Conservation (phyloP, 2,113 vertebrate species). For the Agapornis roseicollis region DNA sequence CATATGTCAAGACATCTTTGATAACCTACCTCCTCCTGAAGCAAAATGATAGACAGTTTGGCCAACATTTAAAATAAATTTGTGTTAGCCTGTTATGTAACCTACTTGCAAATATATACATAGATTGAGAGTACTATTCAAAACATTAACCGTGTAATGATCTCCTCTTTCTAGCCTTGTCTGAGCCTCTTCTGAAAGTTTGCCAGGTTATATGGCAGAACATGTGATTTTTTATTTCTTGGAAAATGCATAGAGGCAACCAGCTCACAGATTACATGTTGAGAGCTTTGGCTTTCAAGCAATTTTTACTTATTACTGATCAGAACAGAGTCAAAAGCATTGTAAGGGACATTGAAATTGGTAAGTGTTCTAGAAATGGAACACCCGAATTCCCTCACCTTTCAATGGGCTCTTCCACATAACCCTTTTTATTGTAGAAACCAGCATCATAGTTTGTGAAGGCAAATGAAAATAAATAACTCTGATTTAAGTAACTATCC, state of each 20-base stretch:
- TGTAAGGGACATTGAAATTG: not conserved
- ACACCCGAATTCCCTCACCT: not conserved
- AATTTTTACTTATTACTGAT: not conserved
- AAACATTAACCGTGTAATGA: not conserved
- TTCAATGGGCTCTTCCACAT: not conserved
- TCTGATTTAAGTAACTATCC: not conserved
- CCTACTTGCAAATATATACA: not conserved
- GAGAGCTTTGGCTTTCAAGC: not conserved
- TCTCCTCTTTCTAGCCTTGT: not conserved
- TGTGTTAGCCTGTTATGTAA: not conserved
- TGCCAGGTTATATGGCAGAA: not conserved
- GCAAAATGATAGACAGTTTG: not conserved
- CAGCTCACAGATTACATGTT: not conserved
- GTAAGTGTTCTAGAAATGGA: not conserved
- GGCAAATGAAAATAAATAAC: not conserved
- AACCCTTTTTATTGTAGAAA: not conserved
- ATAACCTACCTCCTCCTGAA: not conserved
- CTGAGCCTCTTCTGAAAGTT: not conserved
- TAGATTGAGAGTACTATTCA: not conserved
- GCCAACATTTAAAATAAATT: not conserved
- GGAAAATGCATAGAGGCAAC: not conserved
- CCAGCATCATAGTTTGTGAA: not conserved
- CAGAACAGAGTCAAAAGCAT: not conserved
- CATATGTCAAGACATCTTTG: not conserved
- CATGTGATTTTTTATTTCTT: not conserved